Percentiles rank a stretch among this genome's conserved stretches.
Conservation (phyloP, 2,888 invertebrate genomes). For the Cheilosia scutellata region DNA sequence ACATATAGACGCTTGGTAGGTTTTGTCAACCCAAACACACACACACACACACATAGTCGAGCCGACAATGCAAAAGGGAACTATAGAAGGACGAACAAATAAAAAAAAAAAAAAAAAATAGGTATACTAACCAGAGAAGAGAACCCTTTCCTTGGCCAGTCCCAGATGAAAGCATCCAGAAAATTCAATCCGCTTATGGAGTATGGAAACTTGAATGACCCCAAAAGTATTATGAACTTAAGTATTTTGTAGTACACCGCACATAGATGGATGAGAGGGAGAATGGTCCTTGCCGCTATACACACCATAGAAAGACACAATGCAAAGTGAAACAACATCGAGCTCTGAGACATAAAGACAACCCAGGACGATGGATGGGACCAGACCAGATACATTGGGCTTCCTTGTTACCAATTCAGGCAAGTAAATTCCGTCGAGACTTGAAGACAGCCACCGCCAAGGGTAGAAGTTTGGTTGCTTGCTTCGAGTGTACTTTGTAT, state of each 20-base stretch:
- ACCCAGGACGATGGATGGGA: conserved; percentile 43
- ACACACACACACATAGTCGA: conserved; percentile 5
- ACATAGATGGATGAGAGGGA: conserved; percentile 49
- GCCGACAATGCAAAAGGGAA: conserved; percentile 1
- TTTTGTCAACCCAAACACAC: conserved; percentile 49
- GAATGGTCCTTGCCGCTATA: conserved; percentile 23
- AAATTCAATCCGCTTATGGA: conserved; percentile 75
- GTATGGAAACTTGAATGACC: conserved; percentile 74
- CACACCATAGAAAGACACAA: conserved; percentile 40
- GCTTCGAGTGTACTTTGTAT: neutral
- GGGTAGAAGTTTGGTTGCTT: conserved; percentile 15
- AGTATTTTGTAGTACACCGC: conserved; percentile 73
- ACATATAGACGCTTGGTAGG: neutral
- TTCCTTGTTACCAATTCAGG: conserved; percentile 54
- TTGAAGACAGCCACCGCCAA: conserved; percentile 42
- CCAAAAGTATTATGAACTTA: conserved; percentile 76
- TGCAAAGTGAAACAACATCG: conserved; percentile 58
- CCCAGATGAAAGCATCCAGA: conserved; percentile 73
- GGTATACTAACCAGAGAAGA: neutral
- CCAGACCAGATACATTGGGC: conserved; percentile 12
- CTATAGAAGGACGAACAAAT: neutral
- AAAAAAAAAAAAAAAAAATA: neutral
- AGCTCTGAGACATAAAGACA: conserved; percentile 37
- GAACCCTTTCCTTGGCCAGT: conserved; percentile 53
- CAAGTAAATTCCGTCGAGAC: conserved; percentile 71